These are phyloP conservation scores for Shargacucullia verbasci DNA, from an alignment of 2,888 invertebrate genomes.

Conservation along the genomic window DNA sequence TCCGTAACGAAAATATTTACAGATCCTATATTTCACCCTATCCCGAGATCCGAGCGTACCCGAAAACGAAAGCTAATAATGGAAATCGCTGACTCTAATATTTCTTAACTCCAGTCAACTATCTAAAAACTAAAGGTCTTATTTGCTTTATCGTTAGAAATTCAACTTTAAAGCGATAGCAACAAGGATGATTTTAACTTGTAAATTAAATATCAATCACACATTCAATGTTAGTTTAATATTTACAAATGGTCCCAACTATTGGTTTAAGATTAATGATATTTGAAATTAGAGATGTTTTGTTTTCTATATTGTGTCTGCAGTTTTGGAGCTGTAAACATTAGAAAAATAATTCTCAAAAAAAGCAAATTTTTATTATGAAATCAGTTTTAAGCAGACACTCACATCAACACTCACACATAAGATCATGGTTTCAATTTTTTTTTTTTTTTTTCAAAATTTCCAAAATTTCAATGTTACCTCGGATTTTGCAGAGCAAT, in stretches of 20 bases:
- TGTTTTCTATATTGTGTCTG: too few species aligned
- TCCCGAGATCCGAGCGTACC: not conserved
- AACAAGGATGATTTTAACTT: slow-evolving; percentile 6
- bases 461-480: too few species aligned
- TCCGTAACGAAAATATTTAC: slow-evolving; percentile 13
- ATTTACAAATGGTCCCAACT: slow-evolving; percentile 9
- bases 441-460: too few species aligned
- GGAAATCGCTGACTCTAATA: slow-evolving; percentile 6
- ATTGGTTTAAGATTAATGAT: too few species aligned
- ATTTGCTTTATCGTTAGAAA: not conserved
- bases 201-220: slow-evolving; percentile 7
- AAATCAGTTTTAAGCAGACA: too few species aligned
- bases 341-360: not conserved
- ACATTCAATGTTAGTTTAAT: slow-evolving; percentile 9
- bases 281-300: too few species aligned
- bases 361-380: too few species aligned
- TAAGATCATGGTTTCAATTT: too few species aligned
- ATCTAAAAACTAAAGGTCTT: slow-evolving; percentile 8
- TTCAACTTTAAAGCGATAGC: not conserved
- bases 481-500: too few species aligned
- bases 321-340: too few species aligned
- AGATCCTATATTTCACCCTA: slow-evolving; percentile 4
- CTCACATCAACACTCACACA: too few species aligned
- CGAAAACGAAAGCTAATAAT: slow-evolving; percentile 8
- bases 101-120: slow-evolving; percentile 21